These are phyloP conservation scores for Labia minor DNA, from an alignment of 2,888 invertebrate species.

Conservation along the genomic window DNA sequence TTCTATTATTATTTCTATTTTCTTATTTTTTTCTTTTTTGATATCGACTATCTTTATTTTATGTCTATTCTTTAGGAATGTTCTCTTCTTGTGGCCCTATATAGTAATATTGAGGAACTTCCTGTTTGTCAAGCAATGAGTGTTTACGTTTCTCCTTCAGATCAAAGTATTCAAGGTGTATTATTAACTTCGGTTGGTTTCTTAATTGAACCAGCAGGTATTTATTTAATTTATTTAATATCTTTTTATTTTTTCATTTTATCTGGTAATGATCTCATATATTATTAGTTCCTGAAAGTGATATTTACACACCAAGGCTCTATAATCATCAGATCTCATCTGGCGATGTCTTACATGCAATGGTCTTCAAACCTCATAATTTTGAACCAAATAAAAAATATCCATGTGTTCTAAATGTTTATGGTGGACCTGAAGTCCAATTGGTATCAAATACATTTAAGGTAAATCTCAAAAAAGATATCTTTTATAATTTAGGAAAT, in stretches of 20 bases:
- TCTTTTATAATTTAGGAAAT: not conserved
- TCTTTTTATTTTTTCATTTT: not conserved
- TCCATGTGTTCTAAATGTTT: constrained; percentile 92
- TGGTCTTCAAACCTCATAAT: constrained; percentile 79
- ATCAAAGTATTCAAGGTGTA: constrained; percentile 58
- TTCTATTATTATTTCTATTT: too few relatives aligned
- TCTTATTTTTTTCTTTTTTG: too few relatives aligned
- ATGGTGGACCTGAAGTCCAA: constrained; percentile 97
- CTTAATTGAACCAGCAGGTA: constrained; percentile 51
- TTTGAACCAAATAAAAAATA: constrained; percentile 56
- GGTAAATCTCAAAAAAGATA: constrained; percentile 49
- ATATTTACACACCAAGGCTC: constrained; percentile 58
- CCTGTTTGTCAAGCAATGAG: constrained; percentile 60
- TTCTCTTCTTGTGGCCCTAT: constrained; percentile 68
- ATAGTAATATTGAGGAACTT: constrained; percentile 68
- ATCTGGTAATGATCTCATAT: not conserved
- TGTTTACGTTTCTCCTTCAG: constrained; percentile 46
- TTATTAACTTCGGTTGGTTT: constrained; percentile 58
- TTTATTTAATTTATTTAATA: constrained; percentile 22
- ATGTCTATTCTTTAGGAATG: constrained; percentile 47
- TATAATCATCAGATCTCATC: constrained; percentile 57
- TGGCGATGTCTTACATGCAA: constrained; percentile 66
- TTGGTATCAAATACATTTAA: constrained; percentile 91
- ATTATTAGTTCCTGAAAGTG: constrained; percentile 38
- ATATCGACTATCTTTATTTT: too few relatives aligned